Percentiles rank a stretch among this genome's conserved stretches.
phyloP scores from a whole-genome alignment of 2,797 vertebrate genomes.

The Mormyrops boulengeri region DNA sequence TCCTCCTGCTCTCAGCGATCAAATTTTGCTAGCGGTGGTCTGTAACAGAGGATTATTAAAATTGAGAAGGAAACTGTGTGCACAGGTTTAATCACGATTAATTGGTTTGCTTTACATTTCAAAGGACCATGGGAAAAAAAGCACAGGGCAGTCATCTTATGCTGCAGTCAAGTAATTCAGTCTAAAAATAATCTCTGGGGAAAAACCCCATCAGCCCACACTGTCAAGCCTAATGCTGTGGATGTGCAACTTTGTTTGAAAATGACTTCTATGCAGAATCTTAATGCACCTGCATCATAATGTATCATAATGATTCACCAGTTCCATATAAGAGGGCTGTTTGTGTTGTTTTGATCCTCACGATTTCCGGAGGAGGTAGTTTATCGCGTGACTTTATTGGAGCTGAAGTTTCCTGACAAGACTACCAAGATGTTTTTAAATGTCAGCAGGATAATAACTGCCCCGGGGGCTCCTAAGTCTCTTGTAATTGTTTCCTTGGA shows the following conservation, averaged over 20 bases:
- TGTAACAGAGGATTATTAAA: neutral
- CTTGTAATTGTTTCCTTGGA: conserved; percentile 12
- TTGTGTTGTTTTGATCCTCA: neutral
- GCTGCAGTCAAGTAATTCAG: neutral
- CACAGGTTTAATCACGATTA: neutral
- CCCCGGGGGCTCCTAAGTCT: neutral
- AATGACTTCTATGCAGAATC: neutral
- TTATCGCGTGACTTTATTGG: neutral
- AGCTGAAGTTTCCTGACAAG: neutral
- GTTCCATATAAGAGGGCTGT: neutral
- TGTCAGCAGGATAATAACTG: conserved; percentile 11
- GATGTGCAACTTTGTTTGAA: neutral
- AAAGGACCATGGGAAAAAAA: neutral
- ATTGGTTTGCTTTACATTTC: conserved; percentile 17
- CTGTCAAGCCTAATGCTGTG: neutral
- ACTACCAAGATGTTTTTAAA: conserved; percentile 9
- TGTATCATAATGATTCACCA: neutral
- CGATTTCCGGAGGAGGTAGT: neutral
- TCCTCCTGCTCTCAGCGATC: neutral
- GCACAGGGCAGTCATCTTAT: neutral
- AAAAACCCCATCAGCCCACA: neutral
- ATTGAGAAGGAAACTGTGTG: neutral
- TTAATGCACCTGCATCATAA: neutral
- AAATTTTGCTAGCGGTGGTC: neutral
- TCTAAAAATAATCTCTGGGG: neutral